Evolutionary conservation across 2,888 invertebrate genomes (phyloP).

Genomic region (Drosophila lutescens): DNA sequence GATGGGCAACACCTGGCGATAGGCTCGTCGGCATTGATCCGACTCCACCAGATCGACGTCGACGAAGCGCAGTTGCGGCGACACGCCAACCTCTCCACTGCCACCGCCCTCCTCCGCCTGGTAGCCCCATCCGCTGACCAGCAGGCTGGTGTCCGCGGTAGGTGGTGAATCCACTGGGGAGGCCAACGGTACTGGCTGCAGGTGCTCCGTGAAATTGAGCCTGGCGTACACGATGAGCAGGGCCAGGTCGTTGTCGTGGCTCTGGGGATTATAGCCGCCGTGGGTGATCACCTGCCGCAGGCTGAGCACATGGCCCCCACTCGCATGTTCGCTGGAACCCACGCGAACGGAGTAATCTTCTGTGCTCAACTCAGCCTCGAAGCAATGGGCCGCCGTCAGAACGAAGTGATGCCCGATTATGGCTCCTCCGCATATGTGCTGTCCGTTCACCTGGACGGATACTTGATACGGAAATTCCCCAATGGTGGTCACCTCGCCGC

Average conservation of each 20-base stretch:
- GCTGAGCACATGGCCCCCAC: constrained; percentile 69
- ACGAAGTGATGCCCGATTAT: constrained; percentile 63
- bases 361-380: constrained; percentile 54
- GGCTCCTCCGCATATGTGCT: constrained; percentile 76
- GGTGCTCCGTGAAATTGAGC: constrained; percentile 61
- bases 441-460: constrained; percentile 60
- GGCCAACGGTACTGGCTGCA: constrained; percentile 69
- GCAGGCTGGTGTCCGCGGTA: constrained; percentile 44
- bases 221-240: constrained; percentile 67
- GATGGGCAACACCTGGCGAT: constrained; percentile 68
- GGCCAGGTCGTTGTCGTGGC: constrained; percentile 76
- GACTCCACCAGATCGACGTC: constrained; percentile 64
- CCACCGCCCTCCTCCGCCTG: constrained; percentile 62
- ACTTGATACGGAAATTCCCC: constrained; percentile 68
- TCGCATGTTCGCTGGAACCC: constrained; percentile 65
- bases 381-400: constrained; percentile 78
- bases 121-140: constrained; percentile 79
- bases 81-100: constrained; percentile 40
- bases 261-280: constrained; percentile 60
- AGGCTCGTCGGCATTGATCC: constrained; percentile 56
- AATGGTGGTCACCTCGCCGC: constrained; percentile 63
- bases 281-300: constrained; percentile 70
- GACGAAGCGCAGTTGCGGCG: constrained; percentile 66
- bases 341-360: constrained; percentile 69
- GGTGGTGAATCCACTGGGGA: constrained; percentile 42